Evolutionary conservation across 2,113 vertebrate species (phyloP).

Genomic region (Progne subis): DNA sequence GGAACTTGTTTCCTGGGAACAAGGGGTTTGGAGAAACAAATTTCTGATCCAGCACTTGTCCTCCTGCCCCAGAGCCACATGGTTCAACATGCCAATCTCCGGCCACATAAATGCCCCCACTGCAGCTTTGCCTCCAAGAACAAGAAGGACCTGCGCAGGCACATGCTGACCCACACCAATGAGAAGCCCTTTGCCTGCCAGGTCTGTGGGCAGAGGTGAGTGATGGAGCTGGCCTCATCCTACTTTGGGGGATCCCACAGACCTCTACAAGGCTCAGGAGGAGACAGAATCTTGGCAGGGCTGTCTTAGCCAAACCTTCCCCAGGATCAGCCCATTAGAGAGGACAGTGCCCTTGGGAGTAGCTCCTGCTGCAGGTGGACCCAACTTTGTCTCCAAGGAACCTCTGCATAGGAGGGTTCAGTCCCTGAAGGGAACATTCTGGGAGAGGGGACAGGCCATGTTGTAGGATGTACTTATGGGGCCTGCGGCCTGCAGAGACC

Average conservation of each 20-base stretch:
- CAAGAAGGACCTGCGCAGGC: conserved; percentile 95
- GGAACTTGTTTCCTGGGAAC: not conserved
- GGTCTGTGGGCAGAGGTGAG: conserved; percentile 93
- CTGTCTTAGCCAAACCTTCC: not conserved
- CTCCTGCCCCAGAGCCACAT: conserved; percentile 83
- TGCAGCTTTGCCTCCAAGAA: conserved; percentile 99
- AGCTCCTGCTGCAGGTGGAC: not conserved
- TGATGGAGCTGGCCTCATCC: not conserved
- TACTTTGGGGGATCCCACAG: not conserved
- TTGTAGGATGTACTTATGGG: accelerated
- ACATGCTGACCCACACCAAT: conserved; percentile 95
- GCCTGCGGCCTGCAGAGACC: accelerated
- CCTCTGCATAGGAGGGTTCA: not conserved
- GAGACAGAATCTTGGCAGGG: not conserved
- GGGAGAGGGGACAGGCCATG: not conserved
- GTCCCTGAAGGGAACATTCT: accelerated
- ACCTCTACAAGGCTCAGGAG: not conserved
- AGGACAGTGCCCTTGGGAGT: not conserved
- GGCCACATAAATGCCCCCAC: conserved; percentile 92
- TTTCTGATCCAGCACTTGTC: not conserved
- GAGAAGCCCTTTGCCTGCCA: conserved; percentile 96
- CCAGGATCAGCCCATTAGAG: accelerated
- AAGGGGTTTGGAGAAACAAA: accelerated
- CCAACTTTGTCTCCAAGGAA: not conserved
- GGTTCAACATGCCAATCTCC: conserved; percentile 87